Evolutionary conservation across 1,140 invertebrate genomes (phyloP).

Genomic region (Calosoma granatense): DNA sequence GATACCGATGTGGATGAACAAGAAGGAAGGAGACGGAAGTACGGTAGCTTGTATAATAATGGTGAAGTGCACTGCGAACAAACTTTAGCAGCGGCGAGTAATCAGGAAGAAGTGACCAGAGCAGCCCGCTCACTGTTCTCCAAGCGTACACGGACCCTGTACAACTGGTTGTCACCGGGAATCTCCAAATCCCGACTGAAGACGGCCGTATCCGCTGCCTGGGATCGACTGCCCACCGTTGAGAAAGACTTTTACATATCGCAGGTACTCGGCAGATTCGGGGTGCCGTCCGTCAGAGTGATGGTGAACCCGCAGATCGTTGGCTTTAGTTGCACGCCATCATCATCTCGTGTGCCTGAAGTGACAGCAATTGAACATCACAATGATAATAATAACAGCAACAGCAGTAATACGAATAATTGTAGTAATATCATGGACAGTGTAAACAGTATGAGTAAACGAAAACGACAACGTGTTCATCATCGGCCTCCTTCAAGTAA

Average conservation of each 20-base stretch:
- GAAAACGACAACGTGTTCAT: too few relatives aligned
- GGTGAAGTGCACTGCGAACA: too few relatives aligned
- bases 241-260: slow-evolving; percentile 35
- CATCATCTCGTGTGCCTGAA: slow-evolving; percentile 10
- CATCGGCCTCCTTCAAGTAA: too few relatives aligned
- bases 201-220: slow-evolving; percentile 25
- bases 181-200: slow-evolving; percentile 31
- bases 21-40: neutral
- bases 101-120: slow-evolving; percentile 27
- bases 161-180: slow-evolving; percentile 34
- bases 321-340: slow-evolving; percentile 21
- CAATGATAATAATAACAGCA: too few relatives aligned
- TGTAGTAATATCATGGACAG: too few relatives aligned
- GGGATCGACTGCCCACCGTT: slow-evolving; percentile 27
- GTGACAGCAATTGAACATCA: too few relatives aligned
- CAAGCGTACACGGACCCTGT: slow-evolving; percentile 34
- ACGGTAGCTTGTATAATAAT: neutral
- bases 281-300: slow-evolving; percentile 24
- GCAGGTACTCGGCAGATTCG: slow-evolving; percentile 31
- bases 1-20: too few relatives aligned
- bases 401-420: too few relatives aligned
- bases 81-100: neutral
- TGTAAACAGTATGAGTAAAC: too few relatives aligned
- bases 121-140: slow-evolving; percentile 33
- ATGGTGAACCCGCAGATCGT: slow-evolving; percentile 33